Evolutionary conservation across 2,797 vertebrate genomes (phyloP).

Genomic region (Gallinago stenura): DNA sequence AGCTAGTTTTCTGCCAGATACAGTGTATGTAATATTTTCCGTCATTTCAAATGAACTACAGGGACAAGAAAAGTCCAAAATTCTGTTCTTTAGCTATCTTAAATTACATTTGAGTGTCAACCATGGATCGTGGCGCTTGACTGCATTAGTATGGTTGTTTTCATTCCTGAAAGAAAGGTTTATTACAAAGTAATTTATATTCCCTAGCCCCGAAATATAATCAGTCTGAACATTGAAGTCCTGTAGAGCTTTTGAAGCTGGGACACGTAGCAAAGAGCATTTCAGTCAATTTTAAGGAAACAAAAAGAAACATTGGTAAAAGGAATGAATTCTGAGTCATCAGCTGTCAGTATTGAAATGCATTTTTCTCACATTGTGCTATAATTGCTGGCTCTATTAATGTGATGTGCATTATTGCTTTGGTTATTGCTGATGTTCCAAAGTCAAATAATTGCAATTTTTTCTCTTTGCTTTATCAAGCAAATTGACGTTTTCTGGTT

Average conservation of each 20-base stretch:
- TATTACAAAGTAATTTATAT: slow-evolving; percentile 54
- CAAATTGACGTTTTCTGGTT: background rate
- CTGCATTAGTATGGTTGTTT: slow-evolving; percentile 38
- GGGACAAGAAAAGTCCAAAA: background rate
- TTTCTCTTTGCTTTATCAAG: slow-evolving; percentile 4
- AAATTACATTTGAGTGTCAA: background rate
- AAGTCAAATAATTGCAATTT: slow-evolving; percentile 33
- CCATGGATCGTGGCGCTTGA: background rate
- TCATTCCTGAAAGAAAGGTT: slow-evolving; percentile 42
- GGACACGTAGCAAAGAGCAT: slow-evolving; percentile 24
- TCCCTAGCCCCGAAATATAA: slow-evolving; percentile 17
- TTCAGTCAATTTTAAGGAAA: slow-evolving; percentile 58
- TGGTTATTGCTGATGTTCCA: slow-evolving; percentile 48
- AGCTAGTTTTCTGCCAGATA: background rate
- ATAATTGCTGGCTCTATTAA: slow-evolving; percentile 57
- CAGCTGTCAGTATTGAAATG: slow-evolving; percentile 57
- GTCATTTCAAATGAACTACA: background rate
- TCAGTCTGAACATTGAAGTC: slow-evolving; percentile 40
- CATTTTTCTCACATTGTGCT: slow-evolving; percentile 54
- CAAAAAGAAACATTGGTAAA: slow-evolving; percentile 30
- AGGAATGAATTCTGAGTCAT: slow-evolving; percentile 56
- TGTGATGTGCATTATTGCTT: slow-evolving; percentile 37
- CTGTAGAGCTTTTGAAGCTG: slow-evolving; percentile 41
- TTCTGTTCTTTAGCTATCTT: background rate
- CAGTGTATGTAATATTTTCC: background rate